Evolutionary conservation across 2,797 vertebrate species (phyloP), one percentile per base, ranked within the genome.

Genomic region (Epinephelus malabaricus): DNA sequence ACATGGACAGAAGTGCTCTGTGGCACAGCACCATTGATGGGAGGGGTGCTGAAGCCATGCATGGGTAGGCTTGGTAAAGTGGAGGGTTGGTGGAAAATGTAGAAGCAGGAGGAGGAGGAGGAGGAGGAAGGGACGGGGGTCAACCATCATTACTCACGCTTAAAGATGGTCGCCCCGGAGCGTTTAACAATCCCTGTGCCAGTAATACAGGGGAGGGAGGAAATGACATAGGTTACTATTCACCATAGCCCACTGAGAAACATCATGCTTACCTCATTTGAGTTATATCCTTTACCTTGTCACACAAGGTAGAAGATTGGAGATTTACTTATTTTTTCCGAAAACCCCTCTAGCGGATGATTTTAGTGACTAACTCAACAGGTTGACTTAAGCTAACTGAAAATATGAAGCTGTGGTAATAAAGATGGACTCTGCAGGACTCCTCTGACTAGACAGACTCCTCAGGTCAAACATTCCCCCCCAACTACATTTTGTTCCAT

Each of bases 171-270:
- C 82, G 61, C 92, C 92, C 92, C 89, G 91, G 95, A 95, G 91
- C 94, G 94, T 91, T 96, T 96, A 94, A 95, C 95, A 92, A 96
- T 94, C 86, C 95, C 96, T 96, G 92, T 76, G 72, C 79, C 87
- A 91, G 82, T 89, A 85, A 84, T 81, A 86, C 77, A 82, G 75
- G 78, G 86, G 80, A 86, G 79, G 87, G 86, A 87, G 86, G 88
- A 92, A 85, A 93, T 73, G 56, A 92, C 70, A 93, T 76, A 87
- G 25, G 89, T 92, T 94, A 92, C 80, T 78, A 87, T 78, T 84
- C 46, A 69, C 80, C 46, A 78, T 63, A 73, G 53, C 23, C 65
- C 69, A 69, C n/a, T 64, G 47, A 76, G 34, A 77, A 78, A 82
- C 72, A 86, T 47, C 30, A n/a, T 3, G n/a, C 58, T 49, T 38